These are phyloP conservation scores for Caenorhabditis macrosperma DNA, from an alignment of 2,888 invertebrate genomes.

Conservation along the genomic window DNA sequence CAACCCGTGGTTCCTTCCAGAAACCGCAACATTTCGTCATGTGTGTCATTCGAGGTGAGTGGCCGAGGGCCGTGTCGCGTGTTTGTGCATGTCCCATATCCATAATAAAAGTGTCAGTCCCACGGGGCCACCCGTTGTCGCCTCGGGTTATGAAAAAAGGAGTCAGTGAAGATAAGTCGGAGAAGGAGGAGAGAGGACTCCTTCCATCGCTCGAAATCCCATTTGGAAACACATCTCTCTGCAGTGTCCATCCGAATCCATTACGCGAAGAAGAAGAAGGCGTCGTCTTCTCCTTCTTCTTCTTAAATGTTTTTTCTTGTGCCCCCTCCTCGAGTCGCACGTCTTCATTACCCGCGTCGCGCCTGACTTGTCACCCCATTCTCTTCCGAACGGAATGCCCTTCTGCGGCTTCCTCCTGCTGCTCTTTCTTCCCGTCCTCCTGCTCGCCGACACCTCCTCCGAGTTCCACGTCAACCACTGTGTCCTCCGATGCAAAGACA, in stretches of 20 bases:
- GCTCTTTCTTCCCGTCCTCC: slow-evolving; percentile 19
- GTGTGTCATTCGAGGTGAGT: slow-evolving; percentile 32
- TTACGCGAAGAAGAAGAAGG: slow-evolving; percentile 48
- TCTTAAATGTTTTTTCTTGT: slow-evolving; percentile 54
- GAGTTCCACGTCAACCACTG: slow-evolving; percentile 66
- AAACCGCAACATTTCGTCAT: slow-evolving; percentile 35
- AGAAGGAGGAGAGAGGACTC: slow-evolving; percentile 16
- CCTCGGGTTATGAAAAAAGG: slow-evolving; percentile 58
- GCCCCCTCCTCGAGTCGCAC: slow-evolving; percentile 33
- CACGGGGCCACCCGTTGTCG: slow-evolving; percentile 54
- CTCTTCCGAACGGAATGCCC: slow-evolving; percentile 26
- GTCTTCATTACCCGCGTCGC: slow-evolving; percentile 38
- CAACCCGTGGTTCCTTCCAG: background rate
- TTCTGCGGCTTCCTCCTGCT: slow-evolving; percentile 2
- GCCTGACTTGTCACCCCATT: slow-evolving; percentile 36
- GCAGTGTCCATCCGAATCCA: slow-evolving; percentile 33
- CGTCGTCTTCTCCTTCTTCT: slow-evolving; percentile 36
- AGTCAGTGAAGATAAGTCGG: slow-evolving; percentile 52
- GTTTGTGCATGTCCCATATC: slow-evolving; percentile 41
- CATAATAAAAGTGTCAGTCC: slow-evolving; percentile 53
- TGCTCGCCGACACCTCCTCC: slow-evolving; percentile 8
- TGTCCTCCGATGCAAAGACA: slow-evolving; percentile 70
- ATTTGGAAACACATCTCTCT: slow-evolving; percentile 45
- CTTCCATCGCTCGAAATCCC: slow-evolving; percentile 42
- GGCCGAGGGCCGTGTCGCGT: slow-evolving; percentile 18